Conservation (phyloP, 1,140 invertebrate genomes). For the Calephelis virginiensis region DNA sequence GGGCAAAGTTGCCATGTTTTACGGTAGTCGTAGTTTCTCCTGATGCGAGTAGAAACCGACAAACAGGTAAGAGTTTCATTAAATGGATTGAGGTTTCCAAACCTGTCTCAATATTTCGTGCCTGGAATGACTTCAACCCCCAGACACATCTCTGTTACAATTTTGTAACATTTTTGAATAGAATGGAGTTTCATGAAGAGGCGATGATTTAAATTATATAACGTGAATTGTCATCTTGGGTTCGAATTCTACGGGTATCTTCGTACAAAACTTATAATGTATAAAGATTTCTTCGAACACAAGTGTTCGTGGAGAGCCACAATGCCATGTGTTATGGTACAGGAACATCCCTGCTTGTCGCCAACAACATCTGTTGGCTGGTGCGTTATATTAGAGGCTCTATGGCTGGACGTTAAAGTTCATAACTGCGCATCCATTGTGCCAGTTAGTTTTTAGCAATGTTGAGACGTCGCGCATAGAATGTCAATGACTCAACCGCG, state of each 20-base stretch:
- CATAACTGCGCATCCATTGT: slow-evolving; percentile 33
- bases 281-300: slow-evolving; percentile 19
- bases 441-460: slow-evolving; percentile 40
- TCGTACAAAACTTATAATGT: slow-evolving; percentile 30
- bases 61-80: too few relatives aligned
- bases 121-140: too few relatives aligned
- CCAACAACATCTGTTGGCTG: slow-evolving; percentile 31
- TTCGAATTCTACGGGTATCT: slow-evolving; percentile 20
- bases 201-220: too few relatives aligned
- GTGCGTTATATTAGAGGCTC: slow-evolving; percentile 26
- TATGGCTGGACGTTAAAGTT: slow-evolving; percentile 23
- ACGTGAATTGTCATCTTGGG: slow-evolving; percentile 16
- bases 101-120: too few relatives aligned
- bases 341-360: slow-evolving; percentile 36
- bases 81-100: too few relatives aligned
- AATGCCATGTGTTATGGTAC: slow-evolving; percentile 38
- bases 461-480: slow-evolving; percentile 36
- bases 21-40: too few relatives aligned
- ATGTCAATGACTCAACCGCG: slow-evolving; percentile 54
- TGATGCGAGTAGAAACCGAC: too few relatives aligned
- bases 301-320: slow-evolving; percentile 26
- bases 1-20: too few relatives aligned
- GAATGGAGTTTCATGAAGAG: not conserved
- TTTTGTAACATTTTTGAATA: too few relatives aligned
- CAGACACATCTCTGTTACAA: too few relatives aligned